phyloP scores from a whole-genome alignment of 2,113 vertebrate species.

The Mobula hypostoma region DNA sequence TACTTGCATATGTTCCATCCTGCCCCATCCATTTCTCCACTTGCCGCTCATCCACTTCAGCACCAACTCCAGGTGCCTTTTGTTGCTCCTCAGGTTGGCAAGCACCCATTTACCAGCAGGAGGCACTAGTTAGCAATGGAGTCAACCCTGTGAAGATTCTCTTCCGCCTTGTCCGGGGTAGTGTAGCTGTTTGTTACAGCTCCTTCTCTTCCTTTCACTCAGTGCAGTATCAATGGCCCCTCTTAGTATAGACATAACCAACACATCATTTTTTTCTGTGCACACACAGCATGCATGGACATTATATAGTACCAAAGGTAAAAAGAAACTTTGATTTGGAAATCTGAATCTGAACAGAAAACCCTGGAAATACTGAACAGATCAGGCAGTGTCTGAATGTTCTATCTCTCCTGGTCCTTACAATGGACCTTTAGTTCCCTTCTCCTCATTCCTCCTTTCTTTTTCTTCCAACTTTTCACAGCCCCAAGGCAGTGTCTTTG shows the following conservation, averaged over 20 bases:
- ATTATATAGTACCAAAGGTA: not conserved
- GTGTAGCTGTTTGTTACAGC: too few relatives aligned
- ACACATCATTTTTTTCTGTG: not conserved
- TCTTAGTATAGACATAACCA: not conserved
- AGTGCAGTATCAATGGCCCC: not conserved
- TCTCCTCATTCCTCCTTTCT: too few relatives aligned
- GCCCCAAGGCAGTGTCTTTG: too few relatives aligned
- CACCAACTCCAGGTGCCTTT: not conserved
- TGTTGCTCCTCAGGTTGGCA: not conserved
- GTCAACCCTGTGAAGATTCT: too few relatives aligned
- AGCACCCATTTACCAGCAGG: not conserved
- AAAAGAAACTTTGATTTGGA: too few relatives aligned
- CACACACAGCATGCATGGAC: not conserved
- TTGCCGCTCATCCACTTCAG: not conserved
- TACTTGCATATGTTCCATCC: not conserved
- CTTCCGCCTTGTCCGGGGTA: not conserved
- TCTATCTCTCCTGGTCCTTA: too few relatives aligned
- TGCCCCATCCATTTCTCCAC: not conserved
- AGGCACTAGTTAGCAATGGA: not conserved
- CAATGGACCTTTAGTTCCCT: too few relatives aligned
- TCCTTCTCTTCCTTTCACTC: not conserved
- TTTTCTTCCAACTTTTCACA: too few relatives aligned
- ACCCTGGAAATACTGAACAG: too few relatives aligned
- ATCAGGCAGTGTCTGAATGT: too few relatives aligned
- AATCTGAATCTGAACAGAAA: too few relatives aligned